Evolutionary conservation across 1,140 invertebrate species (phyloP).

Genomic region (Goniozus legneri): DNA sequence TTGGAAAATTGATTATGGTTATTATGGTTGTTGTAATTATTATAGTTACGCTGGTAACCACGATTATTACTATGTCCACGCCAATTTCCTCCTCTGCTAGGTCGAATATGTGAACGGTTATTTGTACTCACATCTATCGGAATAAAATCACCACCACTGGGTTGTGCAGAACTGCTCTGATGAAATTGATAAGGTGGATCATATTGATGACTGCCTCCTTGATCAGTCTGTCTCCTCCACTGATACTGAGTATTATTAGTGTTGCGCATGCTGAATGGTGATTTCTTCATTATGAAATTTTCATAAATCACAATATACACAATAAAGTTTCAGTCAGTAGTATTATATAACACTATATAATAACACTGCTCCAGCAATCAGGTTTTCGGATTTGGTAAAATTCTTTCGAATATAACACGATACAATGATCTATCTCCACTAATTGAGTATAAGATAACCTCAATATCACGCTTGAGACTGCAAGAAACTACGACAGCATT

Average conservation of each 20-base stretch:
- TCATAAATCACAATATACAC: no score
- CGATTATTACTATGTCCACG: slow-evolving; percentile 17
- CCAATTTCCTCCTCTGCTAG: no score
- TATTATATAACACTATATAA: no score
- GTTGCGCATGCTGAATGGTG: slow-evolving; percentile 35
- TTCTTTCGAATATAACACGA: no score
- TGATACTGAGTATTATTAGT: no score
- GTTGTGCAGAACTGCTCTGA: neutral
- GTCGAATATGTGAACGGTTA: neutral
- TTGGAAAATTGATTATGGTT: neutral
- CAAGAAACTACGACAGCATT: no score
- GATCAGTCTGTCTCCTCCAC: neutral
- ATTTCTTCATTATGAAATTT: slow-evolving; percentile 29
- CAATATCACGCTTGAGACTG: no score
- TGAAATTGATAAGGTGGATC: neutral
- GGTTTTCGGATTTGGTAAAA: no score
- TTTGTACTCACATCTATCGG: slow-evolving; percentile 28
- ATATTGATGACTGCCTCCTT: neutral
- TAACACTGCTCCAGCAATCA: no score
- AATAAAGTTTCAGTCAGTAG: no score
- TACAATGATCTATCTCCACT: no score
- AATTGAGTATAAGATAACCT: no score
- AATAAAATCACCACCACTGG: slow-evolving; percentile 33
- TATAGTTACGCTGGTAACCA: neutral
- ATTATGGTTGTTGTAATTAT: neutral